These are phyloP conservation scores for Lacanobia oleracea DNA, from an alignment of 2,888 invertebrate species.

Conservation along the genomic window DNA sequence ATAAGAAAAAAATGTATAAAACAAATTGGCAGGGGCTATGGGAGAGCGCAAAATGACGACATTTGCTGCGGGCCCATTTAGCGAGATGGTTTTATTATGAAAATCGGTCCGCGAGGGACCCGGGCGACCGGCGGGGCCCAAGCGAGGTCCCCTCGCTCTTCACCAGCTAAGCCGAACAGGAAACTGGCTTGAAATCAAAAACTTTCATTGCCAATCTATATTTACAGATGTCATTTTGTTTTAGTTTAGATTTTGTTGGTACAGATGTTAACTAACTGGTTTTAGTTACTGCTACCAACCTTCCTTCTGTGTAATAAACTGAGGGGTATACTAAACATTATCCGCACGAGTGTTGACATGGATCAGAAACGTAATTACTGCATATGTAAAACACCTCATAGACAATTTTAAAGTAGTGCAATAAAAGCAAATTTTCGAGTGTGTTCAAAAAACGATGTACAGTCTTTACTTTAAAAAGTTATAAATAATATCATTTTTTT, in stretches of 20 bases:
- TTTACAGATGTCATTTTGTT: slow-evolving; percentile 4
- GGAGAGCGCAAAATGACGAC: slow-evolving; percentile 70
- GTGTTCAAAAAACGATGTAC: no score
- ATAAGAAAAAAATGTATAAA: slow-evolving; percentile 70
- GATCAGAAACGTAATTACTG: no score
- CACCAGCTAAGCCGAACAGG: slow-evolving; percentile 31
- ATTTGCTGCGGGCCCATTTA: slow-evolving; percentile 81
- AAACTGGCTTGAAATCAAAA: slow-evolving; percentile 31
- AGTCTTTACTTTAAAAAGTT: background rate
- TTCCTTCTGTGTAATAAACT: no score
- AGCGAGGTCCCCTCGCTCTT: slow-evolving; percentile 14
- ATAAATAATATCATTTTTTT: background rate
- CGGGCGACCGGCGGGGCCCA: slow-evolving; percentile 37
- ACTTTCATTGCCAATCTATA: slow-evolving; percentile 26
- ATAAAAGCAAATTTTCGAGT: background rate
- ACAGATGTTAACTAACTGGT: background rate
- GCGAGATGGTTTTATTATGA: slow-evolving; percentile 86
- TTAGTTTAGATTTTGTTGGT: background rate
- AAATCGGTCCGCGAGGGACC: slow-evolving; percentile 78
- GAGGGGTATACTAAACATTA: background rate
- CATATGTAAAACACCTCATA: background rate
- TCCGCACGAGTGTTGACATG: background rate
- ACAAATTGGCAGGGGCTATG: slow-evolving; percentile 78
- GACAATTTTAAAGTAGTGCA: background rate
- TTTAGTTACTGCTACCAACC: no score